Evolutionary conservation across 2,888 invertebrate genomes (phyloP).

Genomic region (Drosophila birchii): DNA sequence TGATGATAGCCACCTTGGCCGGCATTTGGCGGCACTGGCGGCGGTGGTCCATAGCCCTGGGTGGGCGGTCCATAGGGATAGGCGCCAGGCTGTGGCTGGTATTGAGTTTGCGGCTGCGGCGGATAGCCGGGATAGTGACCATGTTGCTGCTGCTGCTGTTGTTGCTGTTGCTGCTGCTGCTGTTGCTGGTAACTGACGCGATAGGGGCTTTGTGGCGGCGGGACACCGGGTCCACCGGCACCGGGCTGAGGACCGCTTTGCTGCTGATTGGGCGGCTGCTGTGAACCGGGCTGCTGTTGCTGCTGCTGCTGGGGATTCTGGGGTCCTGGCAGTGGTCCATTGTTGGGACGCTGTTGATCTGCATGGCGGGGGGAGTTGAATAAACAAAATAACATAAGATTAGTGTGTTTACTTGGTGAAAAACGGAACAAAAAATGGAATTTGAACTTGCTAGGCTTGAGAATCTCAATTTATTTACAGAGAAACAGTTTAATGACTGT

Average conservation of each 20-base stretch:
- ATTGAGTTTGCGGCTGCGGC: slow-evolving; percentile 85
- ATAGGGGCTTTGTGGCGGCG: slow-evolving; percentile 86
- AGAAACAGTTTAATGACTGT: neutral
- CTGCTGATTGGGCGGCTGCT: slow-evolving; percentile 81
- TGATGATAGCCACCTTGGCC: slow-evolving; percentile 85
- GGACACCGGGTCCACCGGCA: slow-evolving; percentile 86
- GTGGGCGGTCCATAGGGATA: slow-evolving; percentile 86
- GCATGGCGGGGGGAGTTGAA: slow-evolving; percentile 5
- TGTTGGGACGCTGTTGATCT: slow-evolving; percentile 86
- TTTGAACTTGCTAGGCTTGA: neutral
- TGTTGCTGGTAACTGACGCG: slow-evolving; percentile 85
- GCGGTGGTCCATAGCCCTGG: slow-evolving; percentile 86
- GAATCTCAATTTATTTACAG: neutral
- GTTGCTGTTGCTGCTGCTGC: slow-evolving; percentile 54
- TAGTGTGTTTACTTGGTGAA: neutral
- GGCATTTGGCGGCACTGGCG: slow-evolving; percentile 86
- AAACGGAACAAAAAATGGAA: neutral
- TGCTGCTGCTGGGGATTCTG: slow-evolving; percentile 81
- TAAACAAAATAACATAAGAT: neutral
- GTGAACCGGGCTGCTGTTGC: slow-evolving; percentile 85
- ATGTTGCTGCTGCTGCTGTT: slow-evolving; percentile 86
- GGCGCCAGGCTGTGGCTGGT: slow-evolving; percentile 86
- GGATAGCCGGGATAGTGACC: slow-evolving; percentile 86
- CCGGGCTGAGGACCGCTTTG: slow-evolving; percentile 84
- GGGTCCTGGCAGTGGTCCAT: slow-evolving; percentile 77